Conservation (phyloP, 2,888 invertebrate genomes). For the Caenorhabditis virilis region DNA sequence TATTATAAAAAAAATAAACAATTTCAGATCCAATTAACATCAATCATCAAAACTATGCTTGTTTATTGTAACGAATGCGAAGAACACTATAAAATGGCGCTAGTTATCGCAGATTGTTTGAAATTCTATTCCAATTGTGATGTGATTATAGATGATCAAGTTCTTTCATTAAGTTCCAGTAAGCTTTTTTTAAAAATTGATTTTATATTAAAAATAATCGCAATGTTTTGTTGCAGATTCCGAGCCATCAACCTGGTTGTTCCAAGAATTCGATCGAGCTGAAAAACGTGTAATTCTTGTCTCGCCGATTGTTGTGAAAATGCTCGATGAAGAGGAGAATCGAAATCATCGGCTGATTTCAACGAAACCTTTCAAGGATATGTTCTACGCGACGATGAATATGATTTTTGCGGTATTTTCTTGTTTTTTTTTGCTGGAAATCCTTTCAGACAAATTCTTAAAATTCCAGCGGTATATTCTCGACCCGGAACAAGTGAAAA, state of each 20-base stretch:
- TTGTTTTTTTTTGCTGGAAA: background rate
- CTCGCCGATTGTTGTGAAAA: constrained; percentile 47
- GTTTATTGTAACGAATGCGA: constrained; percentile 62
- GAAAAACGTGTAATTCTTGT: constrained; percentile 53
- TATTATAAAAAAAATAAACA: too few relatives aligned
- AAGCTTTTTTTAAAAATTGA: too few relatives aligned
- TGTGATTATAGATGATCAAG: background rate
- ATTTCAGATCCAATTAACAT: background rate
- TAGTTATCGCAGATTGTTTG: constrained; percentile 37
- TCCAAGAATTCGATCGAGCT: constrained; percentile 38
- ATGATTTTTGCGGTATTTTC: constrained; percentile 48
- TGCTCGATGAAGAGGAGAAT: constrained; percentile 31
- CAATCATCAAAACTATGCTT: constrained; percentile 23
- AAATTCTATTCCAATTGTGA: constrained; percentile 37
- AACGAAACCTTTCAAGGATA: constrained; percentile 55
- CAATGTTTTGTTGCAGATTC: too few relatives aligned
- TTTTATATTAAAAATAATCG: too few relatives aligned
- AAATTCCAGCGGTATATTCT: constrained; percentile 14
- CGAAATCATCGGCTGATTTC: constrained; percentile 18
- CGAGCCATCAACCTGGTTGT: constrained; percentile 58
- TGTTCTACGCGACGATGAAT: constrained; percentile 51
- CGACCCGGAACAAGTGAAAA: constrained; percentile 1
- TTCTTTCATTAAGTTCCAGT: too few relatives aligned
- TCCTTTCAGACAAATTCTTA: background rate
- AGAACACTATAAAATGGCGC: constrained; percentile 49